Evolutionary conservation across 2,113 vertebrate genomes (phyloP).

Genomic region (Phalacrocorax aristotelis): DNA sequence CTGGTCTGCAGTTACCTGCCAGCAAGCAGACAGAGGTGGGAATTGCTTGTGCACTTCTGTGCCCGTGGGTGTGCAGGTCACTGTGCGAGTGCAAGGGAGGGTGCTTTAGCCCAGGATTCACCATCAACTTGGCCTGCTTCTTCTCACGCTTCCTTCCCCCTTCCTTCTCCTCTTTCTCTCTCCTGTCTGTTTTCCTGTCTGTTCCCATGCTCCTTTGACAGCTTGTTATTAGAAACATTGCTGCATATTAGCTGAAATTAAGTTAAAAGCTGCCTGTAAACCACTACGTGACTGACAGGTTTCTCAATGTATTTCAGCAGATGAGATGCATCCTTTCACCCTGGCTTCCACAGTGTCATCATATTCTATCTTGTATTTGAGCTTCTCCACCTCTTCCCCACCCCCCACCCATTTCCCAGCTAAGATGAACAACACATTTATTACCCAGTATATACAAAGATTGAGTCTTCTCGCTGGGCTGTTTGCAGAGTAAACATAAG

Average conservation of each 20-base stretch:
- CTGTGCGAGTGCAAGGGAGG: not conserved
- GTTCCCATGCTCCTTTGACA: slow-evolving; percentile 22
- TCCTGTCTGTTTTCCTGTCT: not conserved
- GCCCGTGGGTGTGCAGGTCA: not conserved
- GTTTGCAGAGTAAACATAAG: not conserved
- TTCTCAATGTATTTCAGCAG: slow-evolving; percentile 23
- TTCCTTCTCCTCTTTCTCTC: not conserved
- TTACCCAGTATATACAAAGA: not conserved
- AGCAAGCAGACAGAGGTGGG: not conserved
- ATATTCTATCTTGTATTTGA: not conserved
- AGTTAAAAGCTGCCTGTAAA: slow-evolving; percentile 39
- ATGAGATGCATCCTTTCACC: not conserved
- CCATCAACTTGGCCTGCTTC: not conserved
- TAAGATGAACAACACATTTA: not conserved
- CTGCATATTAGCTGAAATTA: slow-evolving; percentile 54
- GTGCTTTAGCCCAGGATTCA: not conserved
- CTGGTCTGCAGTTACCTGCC: not conserved
- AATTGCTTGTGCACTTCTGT: not conserved
- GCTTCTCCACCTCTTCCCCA: not conserved
- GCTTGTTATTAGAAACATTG: slow-evolving; percentile 44
- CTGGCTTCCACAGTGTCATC: not conserved
- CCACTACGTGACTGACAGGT: not conserved
- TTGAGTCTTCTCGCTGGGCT: not conserved
- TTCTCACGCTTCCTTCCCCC: not conserved
- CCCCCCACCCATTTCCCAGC: not conserved